phyloP scores from a whole-genome alignment of 1,140 invertebrate genomes.

The Drosophila rufa region DNA sequence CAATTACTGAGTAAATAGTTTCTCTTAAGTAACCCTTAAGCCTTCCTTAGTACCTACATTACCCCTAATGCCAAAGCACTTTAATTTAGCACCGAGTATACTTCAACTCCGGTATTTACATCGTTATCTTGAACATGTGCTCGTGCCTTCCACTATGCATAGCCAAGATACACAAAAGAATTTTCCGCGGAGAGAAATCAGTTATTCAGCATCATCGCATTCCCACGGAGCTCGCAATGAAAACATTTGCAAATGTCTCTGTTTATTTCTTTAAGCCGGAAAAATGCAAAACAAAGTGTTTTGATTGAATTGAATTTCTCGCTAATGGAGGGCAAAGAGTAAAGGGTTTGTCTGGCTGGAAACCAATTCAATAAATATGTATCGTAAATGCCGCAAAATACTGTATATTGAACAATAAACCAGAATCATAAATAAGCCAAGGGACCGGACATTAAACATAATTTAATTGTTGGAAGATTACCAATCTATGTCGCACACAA shows the following conservation, averaged over 20 bases:
- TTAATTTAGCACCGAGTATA: not conserved
- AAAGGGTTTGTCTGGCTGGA: constrained; percentile 16
- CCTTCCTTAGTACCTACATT: no score
- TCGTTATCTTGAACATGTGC: constrained; percentile 10
- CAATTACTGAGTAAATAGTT: not conserved
- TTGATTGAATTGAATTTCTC: constrained; percentile 33
- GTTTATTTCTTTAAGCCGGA: constrained; percentile 32
- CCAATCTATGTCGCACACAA: not conserved
- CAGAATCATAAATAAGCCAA: constrained; percentile 5
- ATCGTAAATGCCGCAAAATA: not conserved
- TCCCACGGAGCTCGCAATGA: constrained; percentile 30
- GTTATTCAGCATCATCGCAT: constrained; percentile 36
- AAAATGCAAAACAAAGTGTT: constrained; percentile 48
- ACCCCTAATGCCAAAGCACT: not conserved
- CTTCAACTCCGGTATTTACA: not conserved
- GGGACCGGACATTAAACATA: not conserved
- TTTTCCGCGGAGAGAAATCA: constrained; percentile 50
- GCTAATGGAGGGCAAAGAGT: constrained; percentile 22
- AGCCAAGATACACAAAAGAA: constrained; percentile 43
- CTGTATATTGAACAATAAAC: not conserved
- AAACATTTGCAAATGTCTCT: constrained; percentile 41
- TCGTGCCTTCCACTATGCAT: constrained; percentile 46
- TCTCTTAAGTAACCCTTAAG: no score
- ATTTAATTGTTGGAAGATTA: constrained; percentile 11
- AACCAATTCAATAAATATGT: not conserved